Base-by-base conservation (phyloP, 2,797 vertebrate genomes). In the Huso huso region DNA sequence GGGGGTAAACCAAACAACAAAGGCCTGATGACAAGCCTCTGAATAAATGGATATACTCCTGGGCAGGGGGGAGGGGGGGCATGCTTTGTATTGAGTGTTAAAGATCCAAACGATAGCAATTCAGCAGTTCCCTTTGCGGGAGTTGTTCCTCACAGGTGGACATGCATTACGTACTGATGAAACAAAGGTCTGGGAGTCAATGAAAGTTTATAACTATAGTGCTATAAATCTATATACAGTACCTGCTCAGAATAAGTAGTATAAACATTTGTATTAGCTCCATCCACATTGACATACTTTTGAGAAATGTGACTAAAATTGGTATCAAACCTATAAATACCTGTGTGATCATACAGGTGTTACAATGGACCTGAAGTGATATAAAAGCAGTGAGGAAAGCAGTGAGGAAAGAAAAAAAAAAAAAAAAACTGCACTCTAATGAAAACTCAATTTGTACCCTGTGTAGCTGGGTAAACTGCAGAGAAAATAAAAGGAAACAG, bases 401-500 rank as follows among this genome's bases (percentile, higher is more conserved):
- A 65, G 63, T 68, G 68, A 51, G 59, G 11, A 8, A 6, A 10
- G 11, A 11, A 50, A 49, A 48, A 15, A 52, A 76, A 37, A 74
- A n/a, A 48, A 15, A 12, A 6, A 76, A 48, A 74, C 18, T 0
- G 0, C 49, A 6, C 72, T 75, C 75, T 71, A 77, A 78, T 7
- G 6, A 82, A 75, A 70, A 73, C 71, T 51, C 70, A 63, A 58
- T 63, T 65, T 62, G 62, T 71, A 69, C 69, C 71, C 37, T 37
- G 37, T 37, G 37, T 72, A 60, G 64, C 18, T 9, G 68, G 69
- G 58, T 64, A 71, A 72, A 72, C 13, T 72, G 68, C 51, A 76
- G 68, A 66, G 52, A 74, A 79, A 81, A 75, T 70, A 76, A 83
- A 83, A 84, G 87, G 83, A 87, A 88, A 82, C 88, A 93, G 89